Base-by-base conservation (phyloP, 2,888 invertebrate species). In the Panorpa germanica region DNA sequence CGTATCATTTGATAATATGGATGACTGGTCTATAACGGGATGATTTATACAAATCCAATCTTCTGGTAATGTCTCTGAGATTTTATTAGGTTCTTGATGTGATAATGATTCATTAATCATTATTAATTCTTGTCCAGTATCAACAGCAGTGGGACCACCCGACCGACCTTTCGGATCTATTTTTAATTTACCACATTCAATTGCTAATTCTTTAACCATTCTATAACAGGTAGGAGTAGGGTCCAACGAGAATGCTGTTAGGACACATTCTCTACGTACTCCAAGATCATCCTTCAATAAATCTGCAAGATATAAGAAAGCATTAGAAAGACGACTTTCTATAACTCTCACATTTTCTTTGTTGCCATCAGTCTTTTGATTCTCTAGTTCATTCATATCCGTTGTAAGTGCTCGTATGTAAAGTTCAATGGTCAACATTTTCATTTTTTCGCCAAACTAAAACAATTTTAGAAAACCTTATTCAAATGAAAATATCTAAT, bases 231-330 rank as follows among this genome's bases (percentile, higher is more conserved):
- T 50, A 28, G 52, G 46, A 3, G 65, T 66, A 12, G 71, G 71
- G 41, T 64, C 56, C 25, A 70, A 48, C 34, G 68, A 67, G 43
- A 70, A 72, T 16, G 70, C 64, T 5, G 70, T 69, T 15, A 71
- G 48, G 7, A 70, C 51, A 45, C 69, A 70, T 47, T 71, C 71
- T 16, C 65, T 52, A 12, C 63, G 59, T 9, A 69, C 60, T 33
- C 59, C 57, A 16, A 60, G 46, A 41, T 65, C 57, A 34, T 57
- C 56, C 33, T 56, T 55, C 22, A 67, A 51, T 22, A 63, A 47
- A 37, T 64, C 59, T 1, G 65, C 63, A 32, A 71, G 43, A 37
- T 59, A 57, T 20, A 63, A 45, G 43, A 69, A 68, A 13, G 59
- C 58, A 32, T 44, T 43, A 3, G 63, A 57, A 32, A 64, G 46